Evolutionary conservation across 2,797 vertebrate genomes (phyloP).

Genomic region (Chelidonichthys spinosus): DNA sequence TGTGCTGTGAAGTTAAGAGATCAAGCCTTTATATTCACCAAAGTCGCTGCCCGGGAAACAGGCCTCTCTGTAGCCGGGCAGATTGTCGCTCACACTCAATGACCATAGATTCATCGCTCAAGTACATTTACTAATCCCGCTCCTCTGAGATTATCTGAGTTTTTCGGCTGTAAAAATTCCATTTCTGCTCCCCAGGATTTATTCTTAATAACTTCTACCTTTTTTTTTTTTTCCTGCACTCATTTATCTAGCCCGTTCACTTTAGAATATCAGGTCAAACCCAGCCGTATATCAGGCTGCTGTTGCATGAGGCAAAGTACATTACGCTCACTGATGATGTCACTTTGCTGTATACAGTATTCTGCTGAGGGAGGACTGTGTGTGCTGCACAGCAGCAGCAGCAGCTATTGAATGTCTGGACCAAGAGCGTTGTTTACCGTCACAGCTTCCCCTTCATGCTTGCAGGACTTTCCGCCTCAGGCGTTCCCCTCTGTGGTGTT

Average conservation of each 20-base stretch:
- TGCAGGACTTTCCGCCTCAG: conserved; percentile 55
- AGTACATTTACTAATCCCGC: conserved; percentile 52
- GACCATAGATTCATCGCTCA: conserved; percentile 21
- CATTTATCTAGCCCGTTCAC: conserved; percentile 17
- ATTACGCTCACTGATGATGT: conserved; percentile 23
- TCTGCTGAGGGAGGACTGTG: conserved; percentile 26
- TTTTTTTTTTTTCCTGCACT: conserved; percentile 13
- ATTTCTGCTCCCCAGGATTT: conserved; percentile 41
- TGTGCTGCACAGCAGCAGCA: conserved; percentile 40
- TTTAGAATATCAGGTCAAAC: conserved; percentile 18
- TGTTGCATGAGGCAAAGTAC: conserved; percentile 26
- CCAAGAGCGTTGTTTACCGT: conserved; percentile 53
- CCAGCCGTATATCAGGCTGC: conserved; percentile 1
- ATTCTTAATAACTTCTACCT: conserved; percentile 32
- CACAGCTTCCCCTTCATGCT: conserved; percentile 52
- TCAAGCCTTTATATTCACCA: conserved; percentile 38
- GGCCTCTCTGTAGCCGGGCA: conserved; percentile 16
- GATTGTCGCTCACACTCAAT: conserved; percentile 34
- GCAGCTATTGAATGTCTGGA: conserved; percentile 45
- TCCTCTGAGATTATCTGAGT: conserved; percentile 55
- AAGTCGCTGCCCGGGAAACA: conserved; percentile 25
- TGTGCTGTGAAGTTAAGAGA: conserved; percentile 47
- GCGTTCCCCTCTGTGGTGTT: conserved; percentile 37
- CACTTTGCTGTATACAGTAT: conserved; percentile 27
- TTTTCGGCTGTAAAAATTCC: conserved; percentile 28